Base-by-base conservation (phyloP, 1,140 invertebrate species). In the Schlechtendalia chinensis region DNA sequence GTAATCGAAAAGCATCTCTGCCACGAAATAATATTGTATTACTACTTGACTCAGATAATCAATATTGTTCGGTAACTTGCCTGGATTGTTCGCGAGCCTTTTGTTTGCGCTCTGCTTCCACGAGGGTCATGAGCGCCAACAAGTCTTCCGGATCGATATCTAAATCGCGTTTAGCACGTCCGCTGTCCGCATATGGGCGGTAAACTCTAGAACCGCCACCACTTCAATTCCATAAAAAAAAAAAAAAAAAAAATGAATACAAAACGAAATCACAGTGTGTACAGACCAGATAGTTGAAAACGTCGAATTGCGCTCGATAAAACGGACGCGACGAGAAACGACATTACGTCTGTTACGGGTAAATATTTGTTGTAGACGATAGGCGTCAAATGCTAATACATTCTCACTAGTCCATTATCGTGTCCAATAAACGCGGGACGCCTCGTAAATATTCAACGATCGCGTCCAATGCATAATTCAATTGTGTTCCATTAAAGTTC, bases 121-220 rank as follows among this genome's bases (percentile, higher is more conserved):
- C 86, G 2, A 86, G 81, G 1, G 85, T 83, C 5, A 87, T 82
- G 0, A 87, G 82, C 16, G 85, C 84, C 58, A 86, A 65, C 22
- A 86, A 82, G 19, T 86, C 85, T 39, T 87, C 85, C 11, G 86
- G 85, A 65, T 87, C 86, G n/a, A 83, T 72, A 14, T 81, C 82
- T 16, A 86, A 82, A 65, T 86, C 86, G 1, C 86, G 84, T 82
- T 87, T 87, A 71, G 82, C 82, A 11, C 82, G 75, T 79, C 75
- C 75, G 10, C 58, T 53, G 17, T 79, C 75, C 39, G 29, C 39
- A 17, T 79, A 79, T 0, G 75, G 29, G 27, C 56, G 58, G 17
- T 61, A 79, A 5, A 47, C 72, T 19, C 72, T 58, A 22, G 53
- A 77, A 59, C 72, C 56, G 56, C 72, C 56, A 17, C 69, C 54